phyloP scores from a whole-genome alignment of 2,888 invertebrate species.

The Crossocerus cetratus region DNA sequence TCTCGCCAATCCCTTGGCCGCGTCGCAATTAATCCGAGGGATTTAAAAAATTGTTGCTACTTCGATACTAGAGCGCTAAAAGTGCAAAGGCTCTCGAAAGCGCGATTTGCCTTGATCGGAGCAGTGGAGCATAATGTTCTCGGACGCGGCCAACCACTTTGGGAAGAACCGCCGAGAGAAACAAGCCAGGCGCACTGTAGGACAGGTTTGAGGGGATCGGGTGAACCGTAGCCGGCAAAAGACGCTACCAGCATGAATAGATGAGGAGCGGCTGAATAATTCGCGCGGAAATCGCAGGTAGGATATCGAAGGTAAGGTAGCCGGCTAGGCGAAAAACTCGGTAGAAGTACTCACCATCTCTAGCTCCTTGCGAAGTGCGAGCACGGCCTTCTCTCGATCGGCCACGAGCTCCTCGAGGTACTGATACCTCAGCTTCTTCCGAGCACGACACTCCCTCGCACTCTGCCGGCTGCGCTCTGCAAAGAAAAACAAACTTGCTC shows the following conservation, averaged over 20 bases:
- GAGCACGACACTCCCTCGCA: constrained; percentile 96
- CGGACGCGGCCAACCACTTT: no score
- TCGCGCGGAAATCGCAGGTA: background rate
- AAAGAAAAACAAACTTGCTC: constrained; percentile 64
- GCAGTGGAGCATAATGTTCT: no score
- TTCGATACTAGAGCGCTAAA: no score
- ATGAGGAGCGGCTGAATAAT: background rate
- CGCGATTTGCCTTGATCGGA: no score
- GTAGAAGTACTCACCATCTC: constrained; percentile 84
- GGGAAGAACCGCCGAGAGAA: no score
- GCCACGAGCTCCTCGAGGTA: constrained; percentile 96
- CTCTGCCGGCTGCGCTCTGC: constrained; percentile 97
- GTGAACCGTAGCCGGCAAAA: background rate
- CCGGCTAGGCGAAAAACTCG: background rate
- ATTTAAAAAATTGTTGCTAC: no score
- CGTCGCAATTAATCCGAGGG: no score
- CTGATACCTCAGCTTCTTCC: constrained; percentile 97
- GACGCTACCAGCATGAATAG: background rate
- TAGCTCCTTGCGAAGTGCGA: constrained; percentile 91
- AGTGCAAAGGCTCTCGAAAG: no score
- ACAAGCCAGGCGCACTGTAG: background rate
- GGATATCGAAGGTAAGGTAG: constrained; percentile 8
- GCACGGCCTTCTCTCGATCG: constrained; percentile 94
- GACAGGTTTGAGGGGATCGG: background rate
- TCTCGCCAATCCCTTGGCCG: no score